Evolutionary conservation across 2,113 vertebrate genomes (phyloP).

Genomic region (Spilogale gracilis): DNA sequence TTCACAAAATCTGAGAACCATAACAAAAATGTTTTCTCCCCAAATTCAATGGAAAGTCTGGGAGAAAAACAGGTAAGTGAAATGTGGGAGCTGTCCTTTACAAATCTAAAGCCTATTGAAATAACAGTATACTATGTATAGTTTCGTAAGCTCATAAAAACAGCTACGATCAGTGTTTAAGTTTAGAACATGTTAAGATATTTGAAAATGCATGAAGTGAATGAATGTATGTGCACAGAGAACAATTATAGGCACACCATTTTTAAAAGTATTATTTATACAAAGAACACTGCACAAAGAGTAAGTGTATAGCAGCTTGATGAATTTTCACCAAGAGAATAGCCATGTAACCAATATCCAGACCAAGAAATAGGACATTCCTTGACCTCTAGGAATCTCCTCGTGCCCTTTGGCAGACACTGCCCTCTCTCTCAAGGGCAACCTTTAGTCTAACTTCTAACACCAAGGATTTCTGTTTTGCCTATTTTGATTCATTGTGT

Average conservation of each 20-base stretch:
- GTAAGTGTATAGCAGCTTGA: background rate
- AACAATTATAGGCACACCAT: background rate
- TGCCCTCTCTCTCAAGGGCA: background rate
- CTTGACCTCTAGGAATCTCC: background rate
- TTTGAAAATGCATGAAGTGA: background rate
- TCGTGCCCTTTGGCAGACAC: background rate
- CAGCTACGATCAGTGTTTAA: background rate
- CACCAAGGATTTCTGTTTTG: no score
- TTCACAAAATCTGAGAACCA: background rate
- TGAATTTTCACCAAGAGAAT: background rate
- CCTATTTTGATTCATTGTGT: background rate
- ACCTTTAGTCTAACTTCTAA: background rate
- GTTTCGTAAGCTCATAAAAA: background rate
- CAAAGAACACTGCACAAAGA: background rate
- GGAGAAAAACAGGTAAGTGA: background rate
- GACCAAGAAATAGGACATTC: background rate
- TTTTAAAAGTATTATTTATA: background rate
- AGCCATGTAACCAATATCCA: background rate
- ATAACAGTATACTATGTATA: background rate
- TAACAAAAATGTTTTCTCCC: background rate
- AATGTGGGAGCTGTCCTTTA: background rate
- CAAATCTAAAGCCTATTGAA: background rate
- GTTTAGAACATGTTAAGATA: conserved; percentile 10
- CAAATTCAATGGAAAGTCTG: conserved; percentile 8
- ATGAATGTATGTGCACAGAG: background rate